Evolutionary conservation across 2,888 invertebrate species (phyloP).

Genomic region (Reticulitermes lucifugus): DNA sequence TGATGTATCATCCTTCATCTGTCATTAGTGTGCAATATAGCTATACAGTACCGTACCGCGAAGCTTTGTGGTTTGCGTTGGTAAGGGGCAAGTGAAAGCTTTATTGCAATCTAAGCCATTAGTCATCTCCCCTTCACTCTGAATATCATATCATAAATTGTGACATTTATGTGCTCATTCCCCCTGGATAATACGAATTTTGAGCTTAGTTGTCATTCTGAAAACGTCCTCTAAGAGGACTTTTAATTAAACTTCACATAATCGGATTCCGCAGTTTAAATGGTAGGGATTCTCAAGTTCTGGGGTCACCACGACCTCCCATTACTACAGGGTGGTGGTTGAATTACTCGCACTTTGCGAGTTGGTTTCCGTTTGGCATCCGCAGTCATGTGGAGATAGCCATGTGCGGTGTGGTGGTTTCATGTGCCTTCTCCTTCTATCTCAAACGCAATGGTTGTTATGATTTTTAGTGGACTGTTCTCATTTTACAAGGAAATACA

Average conservation of each 20-base stretch:
- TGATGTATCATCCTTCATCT: constrained; percentile 15
- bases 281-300: constrained; percentile 18
- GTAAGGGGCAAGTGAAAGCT: constrained; percentile 8
- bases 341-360: background rate
- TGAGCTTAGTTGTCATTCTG: constrained; percentile 33
- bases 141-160: constrained; percentile 31
- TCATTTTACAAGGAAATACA: too few species aligned
- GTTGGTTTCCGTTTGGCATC: too few species aligned
- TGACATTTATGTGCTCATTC: constrained; percentile 31
- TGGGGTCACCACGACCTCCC: background rate
- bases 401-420: too few species aligned
- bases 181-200: constrained; percentile 32
- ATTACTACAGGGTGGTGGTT: background rate
- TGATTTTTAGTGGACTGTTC: too few species aligned
- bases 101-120: constrained; percentile 36
- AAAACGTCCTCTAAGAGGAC: constrained; percentile 18
- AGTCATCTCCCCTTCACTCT: constrained; percentile 11
- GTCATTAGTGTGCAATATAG: background rate
- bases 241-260: constrained; percentile 38
- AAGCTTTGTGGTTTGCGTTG: background rate
- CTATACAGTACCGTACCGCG: background rate
- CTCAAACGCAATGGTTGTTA: too few species aligned
- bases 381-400: too few species aligned
- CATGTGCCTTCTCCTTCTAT: too few species aligned
- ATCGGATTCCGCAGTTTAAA: constrained; percentile 36